phyloP scores from a whole-genome alignment of 92 coral and sea anemone species.

The Parazoanthus swiftii region DNA sequence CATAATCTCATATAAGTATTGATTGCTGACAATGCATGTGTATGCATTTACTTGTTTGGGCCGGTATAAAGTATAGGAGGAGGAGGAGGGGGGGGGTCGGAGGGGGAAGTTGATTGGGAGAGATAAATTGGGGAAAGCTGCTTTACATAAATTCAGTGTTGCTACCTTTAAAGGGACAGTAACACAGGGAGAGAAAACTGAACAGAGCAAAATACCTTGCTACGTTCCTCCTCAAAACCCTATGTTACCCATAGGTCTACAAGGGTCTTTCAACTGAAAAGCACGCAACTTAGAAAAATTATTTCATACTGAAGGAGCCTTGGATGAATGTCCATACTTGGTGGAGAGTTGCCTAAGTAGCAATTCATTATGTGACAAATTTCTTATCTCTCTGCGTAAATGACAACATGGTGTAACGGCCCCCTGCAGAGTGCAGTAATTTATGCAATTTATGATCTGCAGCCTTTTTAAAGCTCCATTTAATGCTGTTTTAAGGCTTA shows the following conservation, averaged over 20 bases:
- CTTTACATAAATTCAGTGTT: no score
- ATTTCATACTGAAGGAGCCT: conserved; percentile 21
- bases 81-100: no score
- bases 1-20: no score
- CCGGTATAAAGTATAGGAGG: no score
- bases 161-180: background rate
- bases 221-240: background rate
- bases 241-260: background rate
- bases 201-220: background rate
- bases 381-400: conserved; percentile 8
- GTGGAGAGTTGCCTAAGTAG: conserved; percentile 31
- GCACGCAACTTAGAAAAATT: background rate
- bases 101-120: no score
- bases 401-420: conserved; percentile 28
- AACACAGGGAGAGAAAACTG: background rate
- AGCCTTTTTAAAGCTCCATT: conserved; percentile 21
- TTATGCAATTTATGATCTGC: conserved; percentile 6
- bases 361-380: conserved; percentile 19
- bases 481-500: background rate
- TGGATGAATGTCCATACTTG: conserved; percentile 32
- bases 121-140: no score
- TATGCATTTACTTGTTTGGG: no score
- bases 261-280: background rate
- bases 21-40: no score
- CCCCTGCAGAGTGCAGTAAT: conserved; percentile 31